These are phyloP conservation scores for Nesoenas mayeri DNA, from an alignment of 2,113 vertebrate genomes.

Conservation along the genomic window DNA sequence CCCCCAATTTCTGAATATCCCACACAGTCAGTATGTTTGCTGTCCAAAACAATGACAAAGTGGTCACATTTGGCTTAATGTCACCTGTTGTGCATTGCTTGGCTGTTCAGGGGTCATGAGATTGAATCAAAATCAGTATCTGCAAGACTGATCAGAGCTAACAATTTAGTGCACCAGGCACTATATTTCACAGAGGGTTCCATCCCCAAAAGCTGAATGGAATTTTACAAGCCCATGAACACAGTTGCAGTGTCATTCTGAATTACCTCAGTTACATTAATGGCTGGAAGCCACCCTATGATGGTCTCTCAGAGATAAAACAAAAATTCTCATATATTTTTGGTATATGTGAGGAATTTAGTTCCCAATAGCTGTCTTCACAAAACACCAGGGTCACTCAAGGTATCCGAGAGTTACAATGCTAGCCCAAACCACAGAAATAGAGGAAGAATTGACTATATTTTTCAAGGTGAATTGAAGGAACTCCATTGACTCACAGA, in stretches of 20 bases:
- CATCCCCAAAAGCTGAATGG: not conserved
- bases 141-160: not conserved
- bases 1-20: not conserved
- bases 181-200: not conserved
- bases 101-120: not conserved
- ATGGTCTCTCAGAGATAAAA: not conserved
- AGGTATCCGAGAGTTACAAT: not conserved
- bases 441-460: not conserved
- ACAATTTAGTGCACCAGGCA: not conserved
- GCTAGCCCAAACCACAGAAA: not conserved
- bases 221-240: not conserved
- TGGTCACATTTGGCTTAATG: not conserved
- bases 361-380: rapidly evolving
- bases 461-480: not conserved
- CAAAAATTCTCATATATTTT: not conserved
- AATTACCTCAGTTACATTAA: not conserved
- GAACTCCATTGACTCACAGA: not conserved
- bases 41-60: not conserved
- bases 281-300: not conserved
- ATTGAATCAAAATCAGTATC: not conserved
- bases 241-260: not conserved
- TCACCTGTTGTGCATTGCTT: not conserved
- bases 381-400: not conserved
- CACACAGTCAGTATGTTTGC: not conserved
- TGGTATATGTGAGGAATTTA: not conserved